These are phyloP conservation scores for Plestiodon gilberti DNA, from an alignment of 2,113 vertebrate species.

Conservation along the genomic window DNA sequence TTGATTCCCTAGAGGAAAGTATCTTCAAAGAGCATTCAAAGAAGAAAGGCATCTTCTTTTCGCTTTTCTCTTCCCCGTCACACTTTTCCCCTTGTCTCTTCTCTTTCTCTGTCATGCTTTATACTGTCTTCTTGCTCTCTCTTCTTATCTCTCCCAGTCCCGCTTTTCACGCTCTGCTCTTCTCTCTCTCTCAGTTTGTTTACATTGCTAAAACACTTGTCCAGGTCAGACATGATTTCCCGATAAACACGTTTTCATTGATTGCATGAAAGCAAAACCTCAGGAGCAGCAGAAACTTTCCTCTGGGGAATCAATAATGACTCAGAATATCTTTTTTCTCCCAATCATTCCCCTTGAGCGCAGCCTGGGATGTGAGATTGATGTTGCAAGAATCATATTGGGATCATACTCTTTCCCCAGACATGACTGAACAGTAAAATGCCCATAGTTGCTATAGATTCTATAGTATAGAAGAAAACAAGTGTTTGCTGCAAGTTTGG, in stretches of 20 bases:
- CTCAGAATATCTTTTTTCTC: conserved; percentile 1
- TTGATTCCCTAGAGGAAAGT: conserved; percentile 43
- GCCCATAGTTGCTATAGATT: neutral
- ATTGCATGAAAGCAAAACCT: conserved; percentile 57
- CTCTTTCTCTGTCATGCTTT: fast-evolving
- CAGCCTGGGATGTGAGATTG: neutral
- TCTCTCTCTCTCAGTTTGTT: conserved; percentile 26
- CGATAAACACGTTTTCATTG: conserved; percentile 69
- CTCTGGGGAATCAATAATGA: conserved; percentile 36
- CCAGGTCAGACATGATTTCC: conserved; percentile 30
- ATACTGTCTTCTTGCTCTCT: neutral
- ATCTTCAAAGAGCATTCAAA: too few relatives aligned
- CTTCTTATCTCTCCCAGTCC: conserved; percentile 9
- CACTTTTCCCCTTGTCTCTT: neutral
- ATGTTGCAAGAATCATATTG: neutral
- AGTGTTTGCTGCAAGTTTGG: neutral
- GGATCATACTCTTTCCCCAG: neutral
- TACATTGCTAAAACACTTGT: conserved; percentile 48
- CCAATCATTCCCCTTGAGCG: neutral
- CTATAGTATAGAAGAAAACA: neutral
- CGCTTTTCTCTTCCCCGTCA: neutral
- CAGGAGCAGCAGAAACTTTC: conserved; percentile 32
- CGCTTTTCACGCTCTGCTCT: neutral
- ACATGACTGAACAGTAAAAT: neutral
- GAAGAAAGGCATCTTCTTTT: too few relatives aligned